Evolutionary conservation across 2,113 vertebrate species (phyloP).

Genomic region (Pelodiscus sinensis): DNA sequence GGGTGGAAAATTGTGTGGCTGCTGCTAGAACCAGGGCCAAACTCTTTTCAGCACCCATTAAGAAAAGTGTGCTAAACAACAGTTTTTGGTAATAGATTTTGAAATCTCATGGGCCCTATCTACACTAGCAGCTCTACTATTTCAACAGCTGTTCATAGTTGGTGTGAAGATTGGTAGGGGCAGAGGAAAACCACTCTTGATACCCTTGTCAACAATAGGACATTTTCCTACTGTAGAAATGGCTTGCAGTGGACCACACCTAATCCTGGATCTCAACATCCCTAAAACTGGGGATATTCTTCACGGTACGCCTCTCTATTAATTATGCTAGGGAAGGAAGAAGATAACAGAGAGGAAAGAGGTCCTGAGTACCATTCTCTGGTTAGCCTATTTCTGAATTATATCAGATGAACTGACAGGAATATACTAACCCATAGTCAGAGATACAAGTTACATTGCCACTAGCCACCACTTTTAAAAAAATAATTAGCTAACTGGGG

Average conservation of each 20-base stretch:
- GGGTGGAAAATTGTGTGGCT: constrained; percentile 50
- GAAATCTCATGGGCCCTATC: neutral
- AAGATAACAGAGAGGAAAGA: neutral
- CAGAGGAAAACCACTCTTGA: neutral
- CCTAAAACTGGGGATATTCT: neutral
- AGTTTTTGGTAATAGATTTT: neutral
- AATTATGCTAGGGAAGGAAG: neutral
- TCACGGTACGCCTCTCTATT: accelerated
- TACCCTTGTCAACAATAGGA: neutral
- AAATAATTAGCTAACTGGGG: neutral
- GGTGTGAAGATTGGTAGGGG: neutral
- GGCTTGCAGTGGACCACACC: neutral
- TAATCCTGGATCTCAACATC: neutral
- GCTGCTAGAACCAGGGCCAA: constrained; percentile 39
- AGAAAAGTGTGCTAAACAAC: neutral
- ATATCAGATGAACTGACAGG: neutral
- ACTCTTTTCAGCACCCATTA: constrained; percentile 60
- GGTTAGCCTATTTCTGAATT: neutral
- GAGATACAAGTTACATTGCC: neutral
- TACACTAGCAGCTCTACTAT: neutral
- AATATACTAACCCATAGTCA: accelerated
- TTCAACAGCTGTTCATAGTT: neutral
- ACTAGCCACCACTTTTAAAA: neutral
- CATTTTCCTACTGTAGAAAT: neutral
- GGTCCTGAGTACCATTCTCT: neutral